Evolutionary conservation across 2,797 vertebrate genomes (phyloP), one percentile per base, ranked within the genome.

Genomic region (Streptopelia turtur): DNA sequence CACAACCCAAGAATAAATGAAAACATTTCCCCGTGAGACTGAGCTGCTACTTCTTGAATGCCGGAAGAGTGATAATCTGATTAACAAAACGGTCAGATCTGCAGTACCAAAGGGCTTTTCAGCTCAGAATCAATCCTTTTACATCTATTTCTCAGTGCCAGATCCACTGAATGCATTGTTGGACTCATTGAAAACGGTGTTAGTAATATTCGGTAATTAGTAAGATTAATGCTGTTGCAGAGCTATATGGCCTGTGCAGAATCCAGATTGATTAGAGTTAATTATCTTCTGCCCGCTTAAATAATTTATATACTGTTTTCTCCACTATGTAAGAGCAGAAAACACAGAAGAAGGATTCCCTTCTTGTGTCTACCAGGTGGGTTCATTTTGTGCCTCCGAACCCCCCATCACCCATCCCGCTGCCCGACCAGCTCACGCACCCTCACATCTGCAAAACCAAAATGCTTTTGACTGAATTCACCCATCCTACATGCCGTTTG

Each of bases 121-220:
- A 52, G 25, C 75, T 68, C 56, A 7, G 65, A 94, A 89, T 95
- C 91, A 69, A 92, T 97, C 65, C 47, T 60, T 89, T 90, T 60
- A 52, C 76, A 76, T 68, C 90, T 78, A 74, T 94, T 94, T 78
- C 85, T 92, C 87, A 84, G 1, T 22, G 60, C 53, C 18, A 17
- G 76, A 68, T 90, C 79, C 90, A 79, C 53, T 59, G 89, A 94
- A 78, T 3, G 7, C 53, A 22, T 89, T 94, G 87, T 80, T 95
- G 95, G 88, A 82, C 81, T 94, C 70, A n/a, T 10, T 92, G 92
- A 93, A 95, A 93, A 88, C 83, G 64, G 50, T 68, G 76, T 82
- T 94, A 94, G 78, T 65, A 74, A 94, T 95, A 96, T 96, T 92
- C 94, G 97, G 90, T 94, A 96, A 96, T 97, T 96, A 93, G 92